These are phyloP conservation scores for Acropternis orthonyx DNA, from an alignment of 2,797 vertebrate genomes.

Conservation along the genomic window DNA sequence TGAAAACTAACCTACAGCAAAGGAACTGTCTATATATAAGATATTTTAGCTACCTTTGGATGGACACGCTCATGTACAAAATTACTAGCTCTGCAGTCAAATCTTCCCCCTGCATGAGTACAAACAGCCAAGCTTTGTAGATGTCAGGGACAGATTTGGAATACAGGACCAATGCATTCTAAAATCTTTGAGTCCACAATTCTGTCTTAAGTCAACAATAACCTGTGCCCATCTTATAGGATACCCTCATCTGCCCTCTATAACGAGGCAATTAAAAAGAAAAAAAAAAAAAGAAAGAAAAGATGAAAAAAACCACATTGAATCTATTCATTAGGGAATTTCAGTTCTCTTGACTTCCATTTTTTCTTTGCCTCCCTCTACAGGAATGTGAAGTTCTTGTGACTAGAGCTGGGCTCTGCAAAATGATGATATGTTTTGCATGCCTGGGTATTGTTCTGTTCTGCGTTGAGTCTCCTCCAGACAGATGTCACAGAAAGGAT, in stretches of 20 bases:
- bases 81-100: not conserved
- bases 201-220: not conserved
- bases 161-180: not conserved
- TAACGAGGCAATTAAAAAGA: fast-evolving
- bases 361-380: not conserved
- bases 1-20: not conserved
- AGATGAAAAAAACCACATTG: fast-evolving
- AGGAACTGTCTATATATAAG: not conserved
- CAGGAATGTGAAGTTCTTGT: not conserved
- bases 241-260: not conserved
- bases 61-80: not conserved
- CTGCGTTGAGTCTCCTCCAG: not conserved
- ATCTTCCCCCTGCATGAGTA: not conserved
- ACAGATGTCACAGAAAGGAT: not conserved
- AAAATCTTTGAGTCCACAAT: not conserved
- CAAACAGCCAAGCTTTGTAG: not conserved
- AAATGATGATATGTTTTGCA: not conserved
- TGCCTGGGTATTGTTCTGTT: not conserved
- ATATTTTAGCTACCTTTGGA: not conserved
- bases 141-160: not conserved
- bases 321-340: not conserved
- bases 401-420: not conserved
- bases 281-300: too few species aligned
- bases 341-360: not conserved
- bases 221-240: not conserved